These are phyloP conservation scores for Carcinoscorpius rotundicauda DNA, from an alignment of 1,140 invertebrate genomes.

Conservation along the genomic window DNA sequence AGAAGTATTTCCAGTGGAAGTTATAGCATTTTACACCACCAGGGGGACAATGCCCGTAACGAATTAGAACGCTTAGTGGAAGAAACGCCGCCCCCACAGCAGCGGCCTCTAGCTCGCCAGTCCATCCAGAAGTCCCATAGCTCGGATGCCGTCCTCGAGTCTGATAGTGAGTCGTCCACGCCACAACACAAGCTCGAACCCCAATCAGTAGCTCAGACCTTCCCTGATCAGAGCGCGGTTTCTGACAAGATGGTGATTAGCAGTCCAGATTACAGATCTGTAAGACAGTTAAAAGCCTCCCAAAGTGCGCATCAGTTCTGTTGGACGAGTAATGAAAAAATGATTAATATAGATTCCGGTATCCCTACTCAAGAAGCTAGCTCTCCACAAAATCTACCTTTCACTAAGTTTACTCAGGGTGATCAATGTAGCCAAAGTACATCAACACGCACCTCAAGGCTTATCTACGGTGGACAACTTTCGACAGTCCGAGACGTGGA, in stretches of 20 bases:
- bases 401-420: too few relatives aligned
- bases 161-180: conserved; percentile 19
- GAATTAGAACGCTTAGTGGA: conserved; percentile 22
- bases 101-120: conserved; percentile 1
- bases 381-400: too few relatives aligned
- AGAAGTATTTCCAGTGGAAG: conserved; percentile 26
- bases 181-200: conserved; percentile 13
- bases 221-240: not conserved
- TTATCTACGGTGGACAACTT: conserved; percentile 12
- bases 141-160: conserved; percentile 26
- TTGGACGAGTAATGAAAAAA: too few relatives aligned
- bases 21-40: conserved; percentile 23
- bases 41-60: conserved; percentile 13
- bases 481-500: conserved; percentile 16
- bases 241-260: not conserved
- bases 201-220: too few relatives aligned
- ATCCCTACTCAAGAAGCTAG: too few relatives aligned
- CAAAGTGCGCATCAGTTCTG: too few relatives aligned
- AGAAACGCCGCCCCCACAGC: conserved; percentile 17
- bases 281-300: too few relatives aligned
- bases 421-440: conserved; percentile 3
- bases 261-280: not conserved
- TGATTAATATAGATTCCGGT: too few relatives aligned
- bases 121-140: conserved; percentile 20
- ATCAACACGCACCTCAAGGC: not conserved